Evolutionary conservation across 2,113 vertebrate genomes (phyloP), one percentile per base, ranked within the genome.

Genomic region (Cebidichthys violaceus): DNA sequence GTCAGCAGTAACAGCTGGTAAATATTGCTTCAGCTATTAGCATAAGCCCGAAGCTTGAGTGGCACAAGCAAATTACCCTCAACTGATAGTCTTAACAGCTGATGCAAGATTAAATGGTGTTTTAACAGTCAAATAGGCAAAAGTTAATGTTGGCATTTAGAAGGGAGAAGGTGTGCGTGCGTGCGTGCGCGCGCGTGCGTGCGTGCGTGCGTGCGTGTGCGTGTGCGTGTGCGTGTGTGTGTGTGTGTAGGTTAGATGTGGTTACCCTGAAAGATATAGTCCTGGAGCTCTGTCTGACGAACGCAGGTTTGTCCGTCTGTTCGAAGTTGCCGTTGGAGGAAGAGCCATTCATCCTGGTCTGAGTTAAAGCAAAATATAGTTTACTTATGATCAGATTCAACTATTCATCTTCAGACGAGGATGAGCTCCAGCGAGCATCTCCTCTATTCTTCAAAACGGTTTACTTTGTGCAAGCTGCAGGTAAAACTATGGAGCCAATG

Each of bases 221-320:
- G 52, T 77, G 59, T 37, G 24, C 69, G 33, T 61, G 55, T 75
- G 60, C 50, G 62, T 68, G 20, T 59, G 37, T 59, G 31, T 60
- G 59, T 62, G 60, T 61, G 59, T 78, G 61, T 41, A 9, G 20
- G 13, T 60, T 9, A 67, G 8, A 13, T 9, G 75, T 69, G 27
- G 95, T 96, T 94, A 99, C 98, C 96, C 96, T 94, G 83, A 98
- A 98, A 41, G 97, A 99, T 78, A 95, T 75, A 0, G 97, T 97
- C 89, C 97, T 96, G 75, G 96, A 93, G 89, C 94, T 97, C 90
- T 94, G 93, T 52, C 95, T 91, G 76, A 71, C 88, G 61, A 99
- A 96, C 27, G 95, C 94, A 54, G 93, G 96, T 92, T 94, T 96
- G 52, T 77, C 4, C 1, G 86, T 79, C n/a, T 86, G 82, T 79